Evolutionary conservation across 2,888 invertebrate species (phyloP), one percentile per base, ranked within the genome.

Genomic region (Lissonota sp.): DNA sequence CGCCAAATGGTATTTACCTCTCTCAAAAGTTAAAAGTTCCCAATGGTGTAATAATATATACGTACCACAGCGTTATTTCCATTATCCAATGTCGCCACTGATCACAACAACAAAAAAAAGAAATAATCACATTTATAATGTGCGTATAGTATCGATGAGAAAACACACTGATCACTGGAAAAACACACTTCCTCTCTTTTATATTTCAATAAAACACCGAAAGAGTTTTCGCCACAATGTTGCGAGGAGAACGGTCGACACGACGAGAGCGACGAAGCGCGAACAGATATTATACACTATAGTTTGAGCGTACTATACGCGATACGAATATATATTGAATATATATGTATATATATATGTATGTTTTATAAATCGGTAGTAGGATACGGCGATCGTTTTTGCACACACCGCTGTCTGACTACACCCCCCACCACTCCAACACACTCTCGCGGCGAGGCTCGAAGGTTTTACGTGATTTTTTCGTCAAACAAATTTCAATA

Each of bases 1-100:
- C 40, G 39, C 73, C 66, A 67, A 82, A 63, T 74, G 53, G 62
- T 79, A 79, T 71, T 75, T 82, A 82, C 82, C 82, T 79, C 72
- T 77, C 51, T 71, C 66, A 70, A 70, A 26, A 26, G 26, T 26
- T 64, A 62, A n/a, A n/a, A 71, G 64, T 75, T 66, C 53, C 82
- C 82, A 26, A 26, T 26, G 26, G 26, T 26, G 26, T 26, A 26
- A 26, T 26, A 26, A 26, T 26, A 79, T 79, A 79, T 82, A 71
- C 69, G 40, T 73, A 53, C n/a, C 44, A 63, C 39, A 64, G 64
- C 80, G 60, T 80, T 69, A 67, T 71, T 66, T 66, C 73, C 73
- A 67, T 42, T 69, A 69, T 79, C 73, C 67, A 67, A 58, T 73
- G 53, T 49, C 37, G 51, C 53, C 64, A 71, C 70, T 26, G 7